Percentiles rank a stretch among this genome's conserved stretches.
These are phyloP conservation scores for Cryptus armator DNA, from an alignment of 2,888 invertebrate species.

Conservation along the genomic window DNA sequence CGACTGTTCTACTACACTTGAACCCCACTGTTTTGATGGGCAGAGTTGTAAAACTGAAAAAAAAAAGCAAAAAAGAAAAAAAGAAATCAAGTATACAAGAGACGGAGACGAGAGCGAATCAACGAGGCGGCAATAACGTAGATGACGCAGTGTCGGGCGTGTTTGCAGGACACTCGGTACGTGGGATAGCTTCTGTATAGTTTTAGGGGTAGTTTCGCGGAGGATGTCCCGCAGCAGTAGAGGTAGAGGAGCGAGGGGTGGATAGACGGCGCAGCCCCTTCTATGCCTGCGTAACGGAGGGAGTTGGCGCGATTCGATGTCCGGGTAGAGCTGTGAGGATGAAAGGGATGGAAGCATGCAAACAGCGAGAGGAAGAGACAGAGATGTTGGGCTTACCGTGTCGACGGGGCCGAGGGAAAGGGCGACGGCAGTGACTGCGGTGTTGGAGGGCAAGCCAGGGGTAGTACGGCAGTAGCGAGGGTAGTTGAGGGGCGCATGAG, in stretches of 20 bases:
- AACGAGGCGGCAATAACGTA: conserved; percentile 70
- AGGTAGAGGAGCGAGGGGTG: conserved; percentile 70
- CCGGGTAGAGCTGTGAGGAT: conserved; percentile 68
- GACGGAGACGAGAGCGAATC: conserved; percentile 63
- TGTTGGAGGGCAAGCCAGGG: conserved; percentile 66
- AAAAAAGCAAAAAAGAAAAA: conserved; percentile 21
- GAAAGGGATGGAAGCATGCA: conserved; percentile 57
- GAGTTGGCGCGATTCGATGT: conserved; percentile 82
- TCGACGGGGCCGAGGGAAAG: conserved; percentile 62
- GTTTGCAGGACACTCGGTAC: conserved; percentile 78
- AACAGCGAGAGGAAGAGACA: conserved; percentile 56
- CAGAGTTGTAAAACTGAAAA: conserved; percentile 53
- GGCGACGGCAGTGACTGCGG: conserved; percentile 72
- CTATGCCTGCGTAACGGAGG: conserved; percentile 66
- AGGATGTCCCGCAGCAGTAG: conserved; percentile 64
- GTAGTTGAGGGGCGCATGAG: conserved; percentile 85
- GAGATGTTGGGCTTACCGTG: conserved; percentile 47
- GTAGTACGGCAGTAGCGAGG: conserved; percentile 80
- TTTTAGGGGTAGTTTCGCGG: conserved; percentile 81
- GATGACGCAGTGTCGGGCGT: conserved; percentile 71
- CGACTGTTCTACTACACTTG: conserved; percentile 33
- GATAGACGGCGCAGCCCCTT: conserved; percentile 69
- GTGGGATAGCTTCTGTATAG: conserved; percentile 80
- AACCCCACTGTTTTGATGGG: conserved; percentile 61
- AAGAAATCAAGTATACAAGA: conserved; percentile 52